Evolutionary conservation across 2,888 invertebrate genomes (phyloP).

Genomic region (Acleris emargana): DNA sequence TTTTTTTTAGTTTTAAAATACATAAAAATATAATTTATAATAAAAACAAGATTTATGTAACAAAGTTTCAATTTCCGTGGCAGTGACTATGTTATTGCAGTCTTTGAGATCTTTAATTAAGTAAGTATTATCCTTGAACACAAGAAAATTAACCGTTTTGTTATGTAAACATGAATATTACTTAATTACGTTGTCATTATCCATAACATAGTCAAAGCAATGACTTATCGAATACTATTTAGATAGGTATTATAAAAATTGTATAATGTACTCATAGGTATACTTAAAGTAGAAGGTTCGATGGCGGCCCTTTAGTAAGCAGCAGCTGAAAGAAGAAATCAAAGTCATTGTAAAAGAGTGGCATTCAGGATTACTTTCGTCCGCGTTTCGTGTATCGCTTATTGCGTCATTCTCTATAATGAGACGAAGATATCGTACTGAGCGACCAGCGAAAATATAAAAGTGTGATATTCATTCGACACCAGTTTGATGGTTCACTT

Average conservation of each 20-base stretch:
- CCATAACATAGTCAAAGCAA: conserved; percentile 73
- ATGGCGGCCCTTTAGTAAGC: conserved; percentile 73
- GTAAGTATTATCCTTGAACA: conserved; percentile 40
- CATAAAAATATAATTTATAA: conserved; percentile 73
- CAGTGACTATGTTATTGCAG: conserved; percentile 81
- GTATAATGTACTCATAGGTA: conserved; percentile 42
- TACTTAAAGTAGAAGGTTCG: conserved; percentile 61
- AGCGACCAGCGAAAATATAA: too few relatives aligned
- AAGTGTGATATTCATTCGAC: too few relatives aligned
- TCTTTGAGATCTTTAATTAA: conserved; percentile 69
- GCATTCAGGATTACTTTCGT: too few relatives aligned
- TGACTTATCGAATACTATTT: conserved; percentile 62
- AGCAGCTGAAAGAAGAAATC: conserved; percentile 74
- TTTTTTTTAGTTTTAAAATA: conserved; percentile 69
- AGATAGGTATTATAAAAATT: conserved; percentile 59
- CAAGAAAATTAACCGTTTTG: conserved; percentile 30
- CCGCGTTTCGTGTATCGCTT: too few relatives aligned
- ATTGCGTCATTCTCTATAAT: too few relatives aligned
- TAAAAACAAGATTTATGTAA: conserved; percentile 72
- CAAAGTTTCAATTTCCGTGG: conserved; percentile 66
- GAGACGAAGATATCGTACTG: too few relatives aligned
- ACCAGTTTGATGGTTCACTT: too few relatives aligned
- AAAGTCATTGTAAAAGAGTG: conserved; percentile 5
- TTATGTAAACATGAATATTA: conserved; percentile 44
- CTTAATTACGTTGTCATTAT: conserved; percentile 49